Percentiles rank a stretch among this genome's conserved stretches.
phyloP scores from a whole-genome alignment of 2,113 vertebrate species.

The Strigops habroptila region DNA sequence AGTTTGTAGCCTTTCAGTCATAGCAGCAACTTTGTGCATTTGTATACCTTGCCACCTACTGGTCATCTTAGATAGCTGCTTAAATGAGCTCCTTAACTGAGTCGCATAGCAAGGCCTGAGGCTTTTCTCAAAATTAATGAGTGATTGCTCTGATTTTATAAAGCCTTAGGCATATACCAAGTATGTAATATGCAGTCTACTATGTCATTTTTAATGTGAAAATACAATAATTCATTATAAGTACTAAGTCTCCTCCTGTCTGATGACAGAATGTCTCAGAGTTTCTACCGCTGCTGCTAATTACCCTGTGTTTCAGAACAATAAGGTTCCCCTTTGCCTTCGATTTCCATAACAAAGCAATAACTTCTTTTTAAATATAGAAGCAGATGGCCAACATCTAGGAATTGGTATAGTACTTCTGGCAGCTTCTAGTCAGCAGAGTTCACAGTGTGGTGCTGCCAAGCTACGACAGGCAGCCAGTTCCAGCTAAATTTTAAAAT shows the following conservation, averaged over 20 bases:
- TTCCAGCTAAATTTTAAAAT: not conserved
- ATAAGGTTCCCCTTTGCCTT: not conserved
- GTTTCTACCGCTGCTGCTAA: not conserved
- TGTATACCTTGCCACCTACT: constrained; percentile 72
- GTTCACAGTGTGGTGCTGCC: not conserved
- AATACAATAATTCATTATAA: not conserved
- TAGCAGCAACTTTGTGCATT: not conserved
- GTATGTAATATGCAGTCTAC: fast-evolving
- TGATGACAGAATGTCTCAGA: not conserved
- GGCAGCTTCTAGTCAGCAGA: not conserved
- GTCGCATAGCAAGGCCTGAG: not conserved
- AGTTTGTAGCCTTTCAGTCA: fast-evolving
- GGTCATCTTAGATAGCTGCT: constrained; percentile 45
- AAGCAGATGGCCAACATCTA: not conserved
- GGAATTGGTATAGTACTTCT: not conserved
- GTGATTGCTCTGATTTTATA: not conserved
- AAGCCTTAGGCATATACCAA: fast-evolving
- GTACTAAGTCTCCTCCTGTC: not conserved
- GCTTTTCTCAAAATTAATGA: not conserved
- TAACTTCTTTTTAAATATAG: not conserved
- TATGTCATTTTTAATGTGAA: fast-evolving
- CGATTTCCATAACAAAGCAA: not conserved
- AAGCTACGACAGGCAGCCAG: not conserved
- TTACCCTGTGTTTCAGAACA: not conserved
- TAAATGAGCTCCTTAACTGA: not conserved